A percentile compares a stretch with the other conserved stretches of the same genome.
Evolutionary conservation across 64 coral and sea anemone genomes (phyloP).

Genomic region (Dendrophyllia cribrosa): DNA sequence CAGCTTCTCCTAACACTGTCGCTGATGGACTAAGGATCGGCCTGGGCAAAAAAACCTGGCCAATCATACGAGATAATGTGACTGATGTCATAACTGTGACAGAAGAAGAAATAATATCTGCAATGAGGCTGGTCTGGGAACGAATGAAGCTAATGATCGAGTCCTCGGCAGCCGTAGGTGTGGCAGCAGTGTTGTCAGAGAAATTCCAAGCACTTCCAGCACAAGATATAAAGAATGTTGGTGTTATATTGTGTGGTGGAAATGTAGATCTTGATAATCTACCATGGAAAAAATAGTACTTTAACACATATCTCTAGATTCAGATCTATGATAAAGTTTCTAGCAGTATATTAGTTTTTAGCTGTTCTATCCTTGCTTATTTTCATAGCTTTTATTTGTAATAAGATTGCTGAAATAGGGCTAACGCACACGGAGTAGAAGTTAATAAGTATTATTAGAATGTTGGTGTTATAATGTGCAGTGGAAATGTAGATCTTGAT

Average conservation of each 20-base stretch:
- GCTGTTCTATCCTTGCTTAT: no score
- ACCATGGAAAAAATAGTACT: constrained; percentile 72
- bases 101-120: constrained; percentile 92
- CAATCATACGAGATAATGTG: constrained; percentile 89
- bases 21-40: constrained; percentile 94
- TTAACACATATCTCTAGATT: no score
- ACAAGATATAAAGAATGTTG: constrained; percentile 73
- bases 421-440: no score
- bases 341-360: no score
- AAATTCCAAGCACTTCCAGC: constrained; percentile 71
- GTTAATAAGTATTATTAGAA: constrained; percentile 23
- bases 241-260: constrained; percentile 93
- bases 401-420: no score
- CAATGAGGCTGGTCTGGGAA: constrained; percentile 95
- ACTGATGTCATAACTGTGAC: constrained; percentile 96
- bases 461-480: constrained; percentile 89
- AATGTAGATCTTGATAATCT: constrained; percentile 91
- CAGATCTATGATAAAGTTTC: no score
- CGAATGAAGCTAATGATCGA: constrained; percentile 98
- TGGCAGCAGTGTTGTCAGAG: constrained; percentile 83
- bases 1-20: constrained; percentile 88
- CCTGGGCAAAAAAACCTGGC: constrained; percentile 88
- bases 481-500: constrained; percentile 94
- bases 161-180: constrained; percentile 91
- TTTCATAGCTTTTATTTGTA: no score